Base-by-base conservation (phyloP, 64 coral and sea anemone species). In the Actinia equina region DNA sequence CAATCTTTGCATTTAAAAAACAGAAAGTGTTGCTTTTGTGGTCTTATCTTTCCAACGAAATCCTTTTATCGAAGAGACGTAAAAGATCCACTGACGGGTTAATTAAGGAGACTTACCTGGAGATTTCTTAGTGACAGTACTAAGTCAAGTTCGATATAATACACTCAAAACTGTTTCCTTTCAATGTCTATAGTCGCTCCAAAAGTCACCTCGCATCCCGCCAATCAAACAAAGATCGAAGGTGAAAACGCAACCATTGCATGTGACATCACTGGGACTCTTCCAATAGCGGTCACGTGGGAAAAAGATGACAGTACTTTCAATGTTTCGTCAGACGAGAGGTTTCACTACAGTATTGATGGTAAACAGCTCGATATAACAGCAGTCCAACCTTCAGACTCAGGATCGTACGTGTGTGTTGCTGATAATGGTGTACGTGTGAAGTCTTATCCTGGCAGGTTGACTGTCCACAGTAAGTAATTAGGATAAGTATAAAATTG, bases 181-280 rank as follows among this genome's bases (percentile, higher is more conserved):
- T 67, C 15, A 74, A 74, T 86, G 43, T 87, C 46, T 61, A 46
- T 59, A 89, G 88, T 52, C 13, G 45, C 37, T 30, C 89, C 89
- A 77, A 17, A 26, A 1, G n/a, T 90, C 26, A 13, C 27, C 9
- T 8, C 43, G 25, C 52, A 74, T 77, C 83, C 83, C 27, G 8
- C 9, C 15, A 74, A n/a, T 63, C 25, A 30, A 26, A 79, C 71
- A 46, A 60, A 56, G 82, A 15, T 30, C 17, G 70, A 79, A 79
- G 25, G 80, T 3, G 52, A 79, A 7, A 85, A 64, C 14, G 44
- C 78, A 22, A 91, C 71, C 16, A 61, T 91, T 30, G 51, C 51
- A 59, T 91, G 89, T 77, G 46, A 91, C 55, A 52, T 57, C 18
- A 54, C 0, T 60, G 89, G 83, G 77, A 86, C 30, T 80, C 69